A percentile compares a stretch with the other conserved stretches of the same genome.
Conservation (phyloP, 1,140 invertebrate species). For the Hypsibius dujardini region DNA sequence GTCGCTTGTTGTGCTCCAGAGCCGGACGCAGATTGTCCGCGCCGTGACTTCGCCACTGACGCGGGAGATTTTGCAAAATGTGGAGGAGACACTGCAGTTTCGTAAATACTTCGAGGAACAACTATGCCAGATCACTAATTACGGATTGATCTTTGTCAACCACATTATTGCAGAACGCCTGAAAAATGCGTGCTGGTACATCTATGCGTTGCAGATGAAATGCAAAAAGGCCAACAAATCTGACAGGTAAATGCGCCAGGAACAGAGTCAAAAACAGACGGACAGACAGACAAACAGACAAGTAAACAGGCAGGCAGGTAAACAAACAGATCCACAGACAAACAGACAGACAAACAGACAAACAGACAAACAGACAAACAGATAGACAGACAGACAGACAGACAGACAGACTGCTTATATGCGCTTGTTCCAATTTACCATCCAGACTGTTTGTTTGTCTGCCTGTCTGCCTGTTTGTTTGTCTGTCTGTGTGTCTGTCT, state of each 20-base stretch:
- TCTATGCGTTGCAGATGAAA: background rate
- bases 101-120: background rate
- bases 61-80: background rate
- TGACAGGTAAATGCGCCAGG: conserved; percentile 3
- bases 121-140: background rate
- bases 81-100: background rate
- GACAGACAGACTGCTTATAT: no score
- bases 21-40: background rate
- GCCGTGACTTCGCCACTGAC: background rate
- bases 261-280: no score
- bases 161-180: background rate
- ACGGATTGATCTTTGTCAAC: background rate
- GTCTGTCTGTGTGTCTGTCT: no score
- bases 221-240: background rate
- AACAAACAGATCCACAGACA: no score
- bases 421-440: no score
- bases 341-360: no score
- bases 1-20: background rate
- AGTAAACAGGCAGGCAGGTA: no score
- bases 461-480: no score
- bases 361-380: no score
- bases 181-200: conserved; percentile 5
- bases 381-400: no score
- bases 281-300: no score
- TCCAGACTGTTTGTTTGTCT: no score